Base-by-base conservation (phyloP, 2,797 vertebrate genomes). In the Brachyrhaphis roseni region DNA sequence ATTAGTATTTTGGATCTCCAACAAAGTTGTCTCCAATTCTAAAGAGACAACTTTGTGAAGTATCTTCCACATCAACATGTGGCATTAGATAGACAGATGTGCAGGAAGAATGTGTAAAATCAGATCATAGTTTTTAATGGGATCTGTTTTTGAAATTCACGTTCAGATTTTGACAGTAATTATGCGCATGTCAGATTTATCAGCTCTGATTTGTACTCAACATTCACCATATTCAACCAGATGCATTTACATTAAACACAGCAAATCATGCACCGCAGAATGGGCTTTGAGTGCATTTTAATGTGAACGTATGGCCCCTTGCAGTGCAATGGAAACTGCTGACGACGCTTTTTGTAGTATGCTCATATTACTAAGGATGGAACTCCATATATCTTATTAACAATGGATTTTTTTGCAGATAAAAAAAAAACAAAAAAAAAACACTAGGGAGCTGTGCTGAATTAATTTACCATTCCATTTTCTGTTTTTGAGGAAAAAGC, bases 11-110 rank as follows among this genome's bases (percentile, higher is more conserved):
- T 85, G 86, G 91, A 91, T 68, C 90, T n/a, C n/a, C n/a, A n/a
- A n/a, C n/a, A n/a, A n/a, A n/a, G n/a, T n/a, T n/a, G n/a, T n/a
- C 83, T 85, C 88, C 84, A 78, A 78, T 83, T 88, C 78, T 83
- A 86, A 92, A 85, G 83, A 81, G 70, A 68, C 79, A 78, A 84
- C 80, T 79, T 73, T 79, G 79, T 80, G 84, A 88, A 72, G 34
- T 43, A 75, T 77, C 76, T 59, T 46, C 75, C 79, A 90, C 90
- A 89, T 82, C 83, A 86, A 72, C 86, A 85, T 68, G 71, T 59
- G 79, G 78, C 73, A 47, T 34, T 53, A 62, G 76, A 83, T 49
- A 82, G 83, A 81, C 53, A 43, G 34, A 20, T 2, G 18, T 18
- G 7, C 34, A 68, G 1, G 18, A 55, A 49, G 45, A 74, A 83